Evolutionary conservation across 2,797 vertebrate genomes (phyloP).

Genomic region (Morelia viridis): DNA sequence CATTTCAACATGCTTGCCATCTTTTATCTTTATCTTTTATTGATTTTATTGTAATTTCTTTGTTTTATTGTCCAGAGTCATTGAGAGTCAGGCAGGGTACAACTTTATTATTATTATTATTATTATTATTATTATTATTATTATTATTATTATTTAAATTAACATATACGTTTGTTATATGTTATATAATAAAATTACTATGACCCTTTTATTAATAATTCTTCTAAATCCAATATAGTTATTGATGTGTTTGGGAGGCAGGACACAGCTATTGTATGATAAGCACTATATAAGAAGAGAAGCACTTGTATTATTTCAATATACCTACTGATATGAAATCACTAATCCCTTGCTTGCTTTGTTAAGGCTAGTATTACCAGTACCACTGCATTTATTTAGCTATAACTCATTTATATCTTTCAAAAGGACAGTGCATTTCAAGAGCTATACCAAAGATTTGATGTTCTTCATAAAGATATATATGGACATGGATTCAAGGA

Average conservation of each 20-base stretch:
- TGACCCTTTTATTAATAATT: background rate
- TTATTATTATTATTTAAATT: background rate
- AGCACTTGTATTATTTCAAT: background rate
- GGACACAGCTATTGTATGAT: background rate
- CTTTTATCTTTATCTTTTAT: background rate
- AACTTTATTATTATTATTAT: background rate
- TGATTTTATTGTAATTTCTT: background rate
- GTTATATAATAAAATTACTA: background rate
- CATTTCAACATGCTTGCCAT: background rate
- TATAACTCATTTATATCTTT: background rate
- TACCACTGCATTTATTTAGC: background rate
- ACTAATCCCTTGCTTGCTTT: background rate
- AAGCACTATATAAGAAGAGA: background rate
- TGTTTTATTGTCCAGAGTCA: background rate
- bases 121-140: too few relatives aligned
- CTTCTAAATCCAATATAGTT: background rate
- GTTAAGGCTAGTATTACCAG: background rate
- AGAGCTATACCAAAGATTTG: background rate
- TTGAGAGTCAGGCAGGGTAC: background rate
- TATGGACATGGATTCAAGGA: too few relatives aligned
- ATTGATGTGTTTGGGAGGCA: background rate
- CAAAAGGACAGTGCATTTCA: background rate
- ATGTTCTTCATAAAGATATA: background rate
- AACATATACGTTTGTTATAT: background rate
- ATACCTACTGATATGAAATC: background rate